Conservation (phyloP, 2,888 invertebrate genomes). For the Thymelicus sylvestris region DNA sequence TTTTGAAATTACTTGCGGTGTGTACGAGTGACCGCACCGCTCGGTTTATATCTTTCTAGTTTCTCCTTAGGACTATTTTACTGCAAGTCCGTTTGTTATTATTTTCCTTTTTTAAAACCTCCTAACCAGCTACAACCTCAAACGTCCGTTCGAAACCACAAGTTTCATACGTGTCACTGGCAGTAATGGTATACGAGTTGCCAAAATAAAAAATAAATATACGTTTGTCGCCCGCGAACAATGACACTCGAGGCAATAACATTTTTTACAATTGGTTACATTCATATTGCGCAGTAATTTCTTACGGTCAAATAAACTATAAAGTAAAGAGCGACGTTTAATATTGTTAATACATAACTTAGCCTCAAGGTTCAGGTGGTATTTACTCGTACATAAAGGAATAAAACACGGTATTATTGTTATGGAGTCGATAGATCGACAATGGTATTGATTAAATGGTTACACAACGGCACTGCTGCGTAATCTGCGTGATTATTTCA, state of each 20-base stretch:
- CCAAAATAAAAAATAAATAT: conserved; percentile 36
- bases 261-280: conserved; percentile 36
- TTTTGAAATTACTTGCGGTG: conserved; percentile 53
- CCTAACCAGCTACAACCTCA: conserved; percentile 43
- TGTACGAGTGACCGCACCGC: conserved; percentile 51
- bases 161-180: conserved; percentile 38
- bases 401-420: conserved; percentile 33
- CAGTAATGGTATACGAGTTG: conserved; percentile 39
- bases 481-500: conserved; percentile 82
- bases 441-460: conserved; percentile 71
- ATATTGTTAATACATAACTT: conserved; percentile 9
- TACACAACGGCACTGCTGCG: conserved; percentile 59
- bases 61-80: conserved; percentile 70
- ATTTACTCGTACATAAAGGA: conserved; percentile 17
- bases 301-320: conserved; percentile 22
- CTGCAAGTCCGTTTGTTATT: conserved; percentile 47
- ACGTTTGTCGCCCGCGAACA: conserved; percentile 38
- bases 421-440: conserved; percentile 45
- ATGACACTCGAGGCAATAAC: conserved; percentile 36
- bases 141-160: conserved; percentile 40
- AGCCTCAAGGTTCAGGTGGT: conserved; percentile 17
- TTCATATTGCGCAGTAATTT: conserved; percentile 33
- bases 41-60: conserved; percentile 52
- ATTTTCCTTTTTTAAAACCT: conserved; percentile 40
- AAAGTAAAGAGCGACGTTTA: conserved; percentile 12